phyloP scores from a whole-genome alignment of 1,140 invertebrate species.

The Zaprionus capensis region DNA sequence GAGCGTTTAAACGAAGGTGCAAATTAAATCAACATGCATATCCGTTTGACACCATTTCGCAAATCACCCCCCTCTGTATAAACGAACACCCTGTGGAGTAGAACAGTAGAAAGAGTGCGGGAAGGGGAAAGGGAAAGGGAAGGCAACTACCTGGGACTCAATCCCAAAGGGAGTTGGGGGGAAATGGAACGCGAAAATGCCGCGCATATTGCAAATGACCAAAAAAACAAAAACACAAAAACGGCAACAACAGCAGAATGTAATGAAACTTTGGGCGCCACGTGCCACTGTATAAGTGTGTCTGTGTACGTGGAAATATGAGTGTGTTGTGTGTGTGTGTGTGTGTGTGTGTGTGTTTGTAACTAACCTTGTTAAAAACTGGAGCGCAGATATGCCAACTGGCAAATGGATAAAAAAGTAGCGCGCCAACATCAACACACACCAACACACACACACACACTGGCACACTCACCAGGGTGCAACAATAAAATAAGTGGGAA shows the following conservation, averaged over 20 bases:
- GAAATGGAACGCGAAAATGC: conserved; percentile 48
- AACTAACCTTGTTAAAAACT: conserved; percentile 57
- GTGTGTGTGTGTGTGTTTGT: conserved; percentile 13
- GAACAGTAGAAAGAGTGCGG: conserved; percentile 12
- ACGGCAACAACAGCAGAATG: conserved; percentile 44
- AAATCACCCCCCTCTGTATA: conserved; percentile 41
- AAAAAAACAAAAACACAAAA: conserved; percentile 46
- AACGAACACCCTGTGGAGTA: not conserved
- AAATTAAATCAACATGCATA: conserved; percentile 83
- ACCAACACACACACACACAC: not conserved
- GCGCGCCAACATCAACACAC: not conserved
- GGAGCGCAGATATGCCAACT: conserved; percentile 41
- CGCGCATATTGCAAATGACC: conserved; percentile 75
- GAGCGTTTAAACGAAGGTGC: conserved; percentile 77
- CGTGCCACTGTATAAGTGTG: conserved; percentile 24
- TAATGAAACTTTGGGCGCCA: conserved; percentile 35
- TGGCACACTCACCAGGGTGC: not conserved
- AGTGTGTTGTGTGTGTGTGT: conserved; percentile 2
- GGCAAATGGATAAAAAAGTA: conserved; percentile 20
- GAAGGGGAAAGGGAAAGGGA: too few species aligned
- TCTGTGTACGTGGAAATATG: not conserved
- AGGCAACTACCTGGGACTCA: not conserved
- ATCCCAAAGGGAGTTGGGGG: conserved; percentile 8
- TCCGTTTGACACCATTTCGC: conserved; percentile 80
- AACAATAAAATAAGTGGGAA: conserved; percentile 45